A percentile compares a stretch with the other conserved stretches of the same genome.
Evolutionary conservation across 2,888 invertebrate species (phyloP).

Genomic region (Lepidochitona cinerea): DNA sequence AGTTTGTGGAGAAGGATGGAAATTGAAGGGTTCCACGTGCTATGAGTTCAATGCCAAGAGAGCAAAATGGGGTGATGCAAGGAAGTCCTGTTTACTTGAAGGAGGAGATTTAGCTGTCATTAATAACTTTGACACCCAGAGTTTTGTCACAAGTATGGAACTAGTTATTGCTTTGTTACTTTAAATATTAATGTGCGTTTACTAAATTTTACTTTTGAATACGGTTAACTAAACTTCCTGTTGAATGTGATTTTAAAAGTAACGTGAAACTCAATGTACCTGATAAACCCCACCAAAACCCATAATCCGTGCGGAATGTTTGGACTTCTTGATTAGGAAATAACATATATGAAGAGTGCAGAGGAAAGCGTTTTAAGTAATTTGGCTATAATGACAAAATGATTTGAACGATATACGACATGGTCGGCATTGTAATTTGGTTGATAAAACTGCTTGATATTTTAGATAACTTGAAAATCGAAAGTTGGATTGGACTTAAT

Average conservation of each 20-base stretch:
- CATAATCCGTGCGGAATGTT: too few species aligned
- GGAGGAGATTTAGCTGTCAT: conserved; percentile 23
- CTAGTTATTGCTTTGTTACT: not conserved
- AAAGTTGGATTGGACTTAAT: conserved; percentile 17
- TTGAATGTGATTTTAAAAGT: too few species aligned
- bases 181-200: not conserved
- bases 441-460: too few species aligned
- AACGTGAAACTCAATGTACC: too few species aligned
- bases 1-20: conserved; percentile 13
- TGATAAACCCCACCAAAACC: too few species aligned
- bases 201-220: not conserved
- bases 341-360: too few species aligned
- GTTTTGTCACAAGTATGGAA: conserved; percentile 20
- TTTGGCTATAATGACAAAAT: too few species aligned
- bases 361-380: too few species aligned
- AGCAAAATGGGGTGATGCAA: conserved; percentile 25
- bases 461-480: not conserved
- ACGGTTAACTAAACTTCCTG: too few species aligned
- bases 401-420: too few species aligned
- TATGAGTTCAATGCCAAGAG: conserved; percentile 16
- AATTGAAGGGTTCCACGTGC: conserved; percentile 17
- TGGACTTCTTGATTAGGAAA: too few species aligned
- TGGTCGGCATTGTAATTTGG: too few species aligned
- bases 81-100: conserved; percentile 18
- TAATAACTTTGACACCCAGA: conserved; percentile 14